Base-by-base conservation (phyloP, 1,140 invertebrate species). In the Papilio xuthus region DNA sequence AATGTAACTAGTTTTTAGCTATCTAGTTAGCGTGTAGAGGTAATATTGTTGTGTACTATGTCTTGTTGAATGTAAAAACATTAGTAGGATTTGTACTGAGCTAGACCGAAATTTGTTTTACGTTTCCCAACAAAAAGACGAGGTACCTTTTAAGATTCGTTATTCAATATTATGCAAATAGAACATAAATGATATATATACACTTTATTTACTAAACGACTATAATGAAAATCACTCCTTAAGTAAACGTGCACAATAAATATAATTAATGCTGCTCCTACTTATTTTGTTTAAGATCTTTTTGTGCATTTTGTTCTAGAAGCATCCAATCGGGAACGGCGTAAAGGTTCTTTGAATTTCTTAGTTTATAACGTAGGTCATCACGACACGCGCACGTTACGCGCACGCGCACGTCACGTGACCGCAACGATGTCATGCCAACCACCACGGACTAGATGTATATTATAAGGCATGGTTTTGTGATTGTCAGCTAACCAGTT, bases 391-490 rank as follows among this genome's bases (percentile, higher is more conserved):
- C 44, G 67, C 47, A 77, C 10, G 75, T 79, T 78, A 81, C 77
- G 79, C 26, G 77, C 67, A 82, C 44, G 76, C 74, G 73, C 74
- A 72, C 67, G 77, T 60, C 80, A 83, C 70, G 77, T 56, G 77
- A 77, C 70, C 26, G 53, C 76, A 81, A 82, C 89, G 89, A 92
- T 92, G 90, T 93, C 90, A 92, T 91, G 90, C 90, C 91, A 92
- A 90, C 85, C 80, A 77, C 79, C 78, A 56, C 37, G 41, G 44
- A 72, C 53, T 69, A 82, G 81, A 75, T 76, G 77, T 81, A 81
- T 78, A 84, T 74, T 84, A 67, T 92, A 91, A 92, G 89, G 91
- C 91, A 93, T 93, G 91, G 89, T 93, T 88, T 92, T 88, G 77
- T 78, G 79, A 85, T 88, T 83, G 73, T 84, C 87, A 86, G 87